These are phyloP conservation scores for Diplogasteroides magnus DNA, from an alignment of 1,140 invertebrate species.

Conservation along the genomic window DNA sequence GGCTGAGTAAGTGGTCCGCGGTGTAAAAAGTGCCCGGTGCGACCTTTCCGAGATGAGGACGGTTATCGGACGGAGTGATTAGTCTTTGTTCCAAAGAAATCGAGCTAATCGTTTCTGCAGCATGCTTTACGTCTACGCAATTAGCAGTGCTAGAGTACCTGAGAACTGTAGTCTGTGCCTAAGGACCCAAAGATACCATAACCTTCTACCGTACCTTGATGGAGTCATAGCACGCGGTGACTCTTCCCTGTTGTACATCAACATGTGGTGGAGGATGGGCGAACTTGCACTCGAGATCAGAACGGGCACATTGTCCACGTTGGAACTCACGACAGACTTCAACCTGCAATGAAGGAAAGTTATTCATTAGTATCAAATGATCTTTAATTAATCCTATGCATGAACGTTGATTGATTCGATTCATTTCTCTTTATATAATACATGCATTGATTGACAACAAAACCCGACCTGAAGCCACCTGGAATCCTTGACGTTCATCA, in stretches of 20 bases:
- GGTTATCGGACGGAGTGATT: no score
- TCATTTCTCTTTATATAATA: background rate
- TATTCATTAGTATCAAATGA: background rate
- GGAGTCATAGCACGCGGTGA: slow-evolving; percentile 99
- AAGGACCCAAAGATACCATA: no score
- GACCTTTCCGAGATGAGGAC: no score
- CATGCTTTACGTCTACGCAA: no score
- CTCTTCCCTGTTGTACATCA: slow-evolving; percentile 97
- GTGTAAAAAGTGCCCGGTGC: no score
- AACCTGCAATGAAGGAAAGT: slow-evolving; percentile 59
- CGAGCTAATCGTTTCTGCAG: no score
- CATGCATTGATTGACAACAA: no score
- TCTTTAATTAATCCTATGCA: background rate
- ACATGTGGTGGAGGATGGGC: slow-evolving; percentile 98
- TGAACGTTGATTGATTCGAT: background rate
- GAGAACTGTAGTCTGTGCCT: no score
- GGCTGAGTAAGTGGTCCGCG: no score
- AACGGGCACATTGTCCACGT: slow-evolving; percentile 95
- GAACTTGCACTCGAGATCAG: slow-evolving; percentile 99
- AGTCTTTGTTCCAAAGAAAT: no score
- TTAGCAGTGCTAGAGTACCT: no score
- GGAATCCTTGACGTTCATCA: slow-evolving; percentile 95
- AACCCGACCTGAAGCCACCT: slow-evolving; percentile 78
- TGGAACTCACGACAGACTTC: slow-evolving; percentile 99
- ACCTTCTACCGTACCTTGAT: slow-evolving; percentile 93